These are phyloP conservation scores for Rhynchopsitta pachyrhyncha DNA, from an alignment of 2,113 vertebrate genomes.

Conservation along the genomic window DNA sequence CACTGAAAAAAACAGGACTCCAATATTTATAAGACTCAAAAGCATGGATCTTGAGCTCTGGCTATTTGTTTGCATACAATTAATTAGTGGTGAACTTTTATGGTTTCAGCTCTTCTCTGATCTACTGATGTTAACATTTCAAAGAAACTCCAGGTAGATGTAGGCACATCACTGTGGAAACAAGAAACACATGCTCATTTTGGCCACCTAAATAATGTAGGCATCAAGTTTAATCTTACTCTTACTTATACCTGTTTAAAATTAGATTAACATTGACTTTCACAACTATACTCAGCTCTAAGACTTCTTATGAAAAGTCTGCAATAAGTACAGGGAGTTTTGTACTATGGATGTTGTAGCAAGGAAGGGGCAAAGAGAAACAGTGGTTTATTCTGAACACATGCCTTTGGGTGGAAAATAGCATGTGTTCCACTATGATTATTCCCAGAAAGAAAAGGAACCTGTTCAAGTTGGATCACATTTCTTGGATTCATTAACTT, in stretches of 20 bases:
- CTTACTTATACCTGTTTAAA: not conserved
- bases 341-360: not conserved
- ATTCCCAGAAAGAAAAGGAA: not conserved
- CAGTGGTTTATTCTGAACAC: not conserved
- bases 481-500: constrained; percentile 13
- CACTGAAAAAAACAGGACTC: not conserved
- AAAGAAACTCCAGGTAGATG: not conserved
- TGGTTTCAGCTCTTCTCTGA: not conserved
- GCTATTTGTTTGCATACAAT: not conserved
- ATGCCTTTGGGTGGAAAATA: not conserved
- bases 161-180: not conserved
- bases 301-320: not conserved
- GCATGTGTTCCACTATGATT: not conserved
- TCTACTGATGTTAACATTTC: not conserved
- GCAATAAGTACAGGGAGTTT: not conserved
- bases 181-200: not conserved
- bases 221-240: not conserved
- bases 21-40: not conserved
- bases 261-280: not conserved
- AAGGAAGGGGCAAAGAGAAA: not conserved
- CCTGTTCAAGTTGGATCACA: not conserved
- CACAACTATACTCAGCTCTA: not conserved
- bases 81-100: not conserved
- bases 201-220: not conserved
- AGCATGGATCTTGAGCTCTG: not conserved